phyloP scores from a whole-genome alignment of 2,888 invertebrate species.

The Acleris holmiana region DNA sequence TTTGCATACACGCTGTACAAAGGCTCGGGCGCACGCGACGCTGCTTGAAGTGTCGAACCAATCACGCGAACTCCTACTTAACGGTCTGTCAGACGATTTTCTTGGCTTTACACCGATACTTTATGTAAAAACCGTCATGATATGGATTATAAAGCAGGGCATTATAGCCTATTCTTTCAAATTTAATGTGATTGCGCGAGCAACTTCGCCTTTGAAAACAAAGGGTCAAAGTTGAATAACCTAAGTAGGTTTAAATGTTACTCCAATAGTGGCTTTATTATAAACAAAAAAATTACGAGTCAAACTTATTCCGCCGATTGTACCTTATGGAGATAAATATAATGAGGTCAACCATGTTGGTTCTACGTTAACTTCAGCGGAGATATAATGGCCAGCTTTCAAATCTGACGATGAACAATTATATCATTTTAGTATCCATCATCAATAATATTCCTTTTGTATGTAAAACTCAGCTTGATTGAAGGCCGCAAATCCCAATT shows the following conservation, averaged over 20 bases:
- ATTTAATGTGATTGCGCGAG: conserved; percentile 10
- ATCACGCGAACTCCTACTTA: conserved; percentile 56
- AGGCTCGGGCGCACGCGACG: conserved; percentile 46
- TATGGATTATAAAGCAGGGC: conserved; percentile 16
- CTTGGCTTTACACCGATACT: conserved; percentile 40
- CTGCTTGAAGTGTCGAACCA: conserved; percentile 29
- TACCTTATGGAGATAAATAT: too few species aligned
- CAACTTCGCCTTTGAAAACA: neutral
- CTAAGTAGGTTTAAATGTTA: neutral
- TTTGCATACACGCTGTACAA: conserved; percentile 47
- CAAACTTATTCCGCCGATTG: too few species aligned
- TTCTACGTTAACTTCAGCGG: too few species aligned
- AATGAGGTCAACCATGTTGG: too few species aligned
- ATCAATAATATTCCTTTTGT: too few species aligned
- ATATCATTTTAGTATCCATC: too few species aligned
- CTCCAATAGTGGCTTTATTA: too few species aligned
- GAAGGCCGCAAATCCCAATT: too few species aligned
- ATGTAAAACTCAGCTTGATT: too few species aligned
- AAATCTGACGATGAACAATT: too few species aligned
- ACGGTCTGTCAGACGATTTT: conserved; percentile 42
- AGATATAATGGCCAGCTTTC: too few species aligned
- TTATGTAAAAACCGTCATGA: conserved; percentile 41
- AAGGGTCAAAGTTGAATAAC: neutral
- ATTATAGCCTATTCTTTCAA: conserved; percentile 9
- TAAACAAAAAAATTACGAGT: too few species aligned